Base-by-base conservation (phyloP, 2,113 vertebrate species). In the Athene noctua region DNA sequence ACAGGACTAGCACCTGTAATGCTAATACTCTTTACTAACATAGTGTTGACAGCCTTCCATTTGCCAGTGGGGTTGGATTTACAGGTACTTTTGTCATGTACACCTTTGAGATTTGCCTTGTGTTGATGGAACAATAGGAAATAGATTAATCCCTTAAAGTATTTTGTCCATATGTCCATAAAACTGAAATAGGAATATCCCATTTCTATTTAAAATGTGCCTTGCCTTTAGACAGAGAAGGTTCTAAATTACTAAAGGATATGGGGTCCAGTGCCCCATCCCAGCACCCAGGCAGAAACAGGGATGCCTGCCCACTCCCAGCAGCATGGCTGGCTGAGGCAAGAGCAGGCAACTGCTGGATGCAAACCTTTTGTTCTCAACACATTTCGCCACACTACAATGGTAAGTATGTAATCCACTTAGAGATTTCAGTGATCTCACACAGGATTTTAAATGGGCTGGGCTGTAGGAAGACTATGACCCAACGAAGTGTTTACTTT, bases 341-440 rank as follows among this genome's bases (percentile, higher is more conserved):
- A 3, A n/a, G 44, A 66, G 44, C 0, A 0, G 32, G 29, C 16
- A 2, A 26, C 22, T 81, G 73, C 55, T 87, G 65, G 13, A 42
- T 61, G n/a, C 40, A 85, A 72, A 75, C 0, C 9, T 72, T 86
- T 81, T 88, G n/a, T 49, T 91, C 62, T 23, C 8, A 15, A 86
- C 16, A 40, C 29, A 55, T 68, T 86, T 59, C 70, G 49, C 32
- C 0, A 0, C 6, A 2, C 87, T 91, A 75, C 49, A 79, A 55
- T 16, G 15, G 23, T 36, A 80, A 89, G 34, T 29, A 22, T 68
- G n/a, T 85, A 80, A 89, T 73, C 88, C 81, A 9, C 70, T 90
- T 51, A 58, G 70, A 49, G 52, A 32, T 32, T 70, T 75, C 46
- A 36, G 29, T 92, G 86, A 90, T 75, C 86, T 94, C 86, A 73